Base-by-base conservation (phyloP, 2,797 vertebrate genomes). In the Xiphophorus birchmanni region DNA sequence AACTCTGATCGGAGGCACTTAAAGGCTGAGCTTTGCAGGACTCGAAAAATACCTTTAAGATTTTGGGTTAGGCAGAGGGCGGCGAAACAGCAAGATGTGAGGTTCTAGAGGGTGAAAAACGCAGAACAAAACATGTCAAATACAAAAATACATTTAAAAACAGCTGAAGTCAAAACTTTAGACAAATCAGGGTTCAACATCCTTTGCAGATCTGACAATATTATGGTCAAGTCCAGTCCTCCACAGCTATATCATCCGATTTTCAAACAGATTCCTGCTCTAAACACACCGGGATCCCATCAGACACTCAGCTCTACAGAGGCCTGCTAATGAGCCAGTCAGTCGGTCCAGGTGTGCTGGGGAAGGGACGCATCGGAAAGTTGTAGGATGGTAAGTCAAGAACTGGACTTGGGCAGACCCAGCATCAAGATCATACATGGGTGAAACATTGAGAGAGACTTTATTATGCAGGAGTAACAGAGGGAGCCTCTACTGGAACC, bases 31-130 rank as follows among this genome's bases (percentile, higher is more conserved):
- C 88, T 79, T 79, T 81, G 69, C 17, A 71, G 89, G 83, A 90
- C 88, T 26, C 88, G 63, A 71, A 74, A 86, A 78, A 65, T 48
- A 80, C 37, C 52, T 56, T 87, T 90, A 89, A 83, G 91, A 85
- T 80, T 94, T 92, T 44, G 90, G 89, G 75, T 73, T 74, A 15
- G 91, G 80, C 12, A 95, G 88, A 32, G 94, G 95, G 13, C 96
- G 95, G 9, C 96, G 91, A 85, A 96, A 96, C 47, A 96, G 92
- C 88, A 96, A 89, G 86, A 96, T 96, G 87, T 96, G 96, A 0
- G 96, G 96, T 82, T 96, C 96, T 96, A 81, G 1, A n/a, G 2
- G 72, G 32, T 7, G 18, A 35, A 26, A 42, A 21, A 42, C 44
- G 72, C 52, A 3, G 73, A 77, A 69, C 35, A n/a, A 4, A 69